Evolutionary conservation across 2,888 invertebrate species (phyloP).

Genomic region (Zeuzera pyrina): DNA sequence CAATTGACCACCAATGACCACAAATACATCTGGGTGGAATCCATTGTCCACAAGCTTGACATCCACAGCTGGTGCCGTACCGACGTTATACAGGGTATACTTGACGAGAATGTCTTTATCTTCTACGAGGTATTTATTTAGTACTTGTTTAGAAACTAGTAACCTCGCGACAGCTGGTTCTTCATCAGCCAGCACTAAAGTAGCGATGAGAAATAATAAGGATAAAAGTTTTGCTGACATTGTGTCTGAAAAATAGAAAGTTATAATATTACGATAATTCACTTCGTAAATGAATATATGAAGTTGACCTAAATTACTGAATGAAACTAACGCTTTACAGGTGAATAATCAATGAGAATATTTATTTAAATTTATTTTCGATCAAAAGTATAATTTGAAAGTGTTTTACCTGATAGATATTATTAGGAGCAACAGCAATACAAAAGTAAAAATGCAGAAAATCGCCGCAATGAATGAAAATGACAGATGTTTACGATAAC

Average conservation of each 20-base stretch:
- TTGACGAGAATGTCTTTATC: constrained; percentile 96
- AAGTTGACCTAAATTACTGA: neutral
- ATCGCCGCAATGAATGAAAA: constrained; percentile 2
- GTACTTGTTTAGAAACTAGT: constrained; percentile 92
- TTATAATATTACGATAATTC: neutral
- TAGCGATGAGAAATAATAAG: constrained; percentile 54
- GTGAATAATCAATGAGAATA: neutral
- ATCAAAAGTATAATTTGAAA: constrained; percentile 5
- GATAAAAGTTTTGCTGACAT: constrained; percentile 61
- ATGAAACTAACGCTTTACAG: too few relatives aligned
- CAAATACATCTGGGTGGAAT: constrained; percentile 94
- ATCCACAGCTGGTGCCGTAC: constrained; percentile 90
- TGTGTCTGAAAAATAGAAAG: constrained; percentile 54
- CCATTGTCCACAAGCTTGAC: constrained; percentile 92
- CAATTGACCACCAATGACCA: constrained; percentile 89
- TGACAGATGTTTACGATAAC: constrained; percentile 48
- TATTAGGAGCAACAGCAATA: constrained; percentile 8
- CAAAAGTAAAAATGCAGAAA: constrained; percentile 24
- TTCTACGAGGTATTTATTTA: constrained; percentile 97
- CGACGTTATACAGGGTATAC: constrained; percentile 95
- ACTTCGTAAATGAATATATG: too few relatives aligned
- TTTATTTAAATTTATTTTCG: constrained; percentile 11
- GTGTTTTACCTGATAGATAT: constrained; percentile 22
- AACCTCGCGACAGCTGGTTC: constrained; percentile 86
- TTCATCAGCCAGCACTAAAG: constrained; percentile 71